Evolutionary conservation across 2,888 invertebrate species (phyloP), one percentile per base, ranked within the genome.

Genomic region (Epinotia nisella): DNA sequence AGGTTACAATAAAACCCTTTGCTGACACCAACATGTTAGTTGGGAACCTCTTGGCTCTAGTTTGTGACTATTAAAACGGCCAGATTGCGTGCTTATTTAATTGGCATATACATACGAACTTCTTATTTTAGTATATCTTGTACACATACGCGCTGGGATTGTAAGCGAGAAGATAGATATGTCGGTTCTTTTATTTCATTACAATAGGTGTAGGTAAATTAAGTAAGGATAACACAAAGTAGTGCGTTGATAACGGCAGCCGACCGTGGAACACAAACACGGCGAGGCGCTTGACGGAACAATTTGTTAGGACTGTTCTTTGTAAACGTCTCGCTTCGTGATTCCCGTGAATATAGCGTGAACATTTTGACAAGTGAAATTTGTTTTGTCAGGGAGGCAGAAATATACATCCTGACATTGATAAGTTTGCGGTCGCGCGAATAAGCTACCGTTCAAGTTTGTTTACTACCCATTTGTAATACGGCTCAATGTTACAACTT

Each of bases 311-410:
- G 85, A 79, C 85, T 83, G 88, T 90, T 91, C 91, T 90, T 91
- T 90, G 91, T 90, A 87, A 88, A 84, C 86, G 88, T 86, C 87
- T 84, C 90, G 89, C 90, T 90, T 90, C 90, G 90, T 90, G 90
- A 90, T 87, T 88, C 85, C 82, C 83, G 84, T 83, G 84, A 86
- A 87, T 88, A 85, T 85, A 87, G 88, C 89, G 90, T 88, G 88
- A 90, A 90, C 88, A 87, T 91, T 92, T 92, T 91, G 91, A 91
- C 90, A 90, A 88, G 86, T 87, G 86, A 87, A 88, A 90, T 90
- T 91, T 90, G 89, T 91, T 90, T 86, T 84, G 85, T 83, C 85
- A 86, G 85, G 67, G 83, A 82, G 83, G 83, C 82, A 79, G 78
- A 81, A 82, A 86, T 79, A 82, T 75, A 69, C 75, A 75, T 80